Conservation (phyloP, 2,113 vertebrate species). For the Pachycephala philippinensis region DNA sequence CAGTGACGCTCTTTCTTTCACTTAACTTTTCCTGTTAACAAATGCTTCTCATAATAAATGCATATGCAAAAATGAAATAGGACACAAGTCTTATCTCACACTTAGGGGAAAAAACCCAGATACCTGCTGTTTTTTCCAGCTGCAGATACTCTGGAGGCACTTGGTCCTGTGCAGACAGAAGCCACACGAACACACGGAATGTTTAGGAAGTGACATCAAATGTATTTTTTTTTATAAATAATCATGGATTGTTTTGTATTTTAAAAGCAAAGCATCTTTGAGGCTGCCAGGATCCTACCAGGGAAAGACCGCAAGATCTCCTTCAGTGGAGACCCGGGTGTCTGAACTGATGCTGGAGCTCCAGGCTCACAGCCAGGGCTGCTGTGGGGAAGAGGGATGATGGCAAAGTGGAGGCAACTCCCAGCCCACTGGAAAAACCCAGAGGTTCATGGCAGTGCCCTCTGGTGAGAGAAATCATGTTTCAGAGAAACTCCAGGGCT, state of each 20-base stretch:
- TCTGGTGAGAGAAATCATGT: accelerated
- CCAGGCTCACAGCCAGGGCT: not conserved
- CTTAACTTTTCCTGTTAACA: not conserved
- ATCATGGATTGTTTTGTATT: not conserved
- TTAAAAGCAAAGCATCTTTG: not conserved
- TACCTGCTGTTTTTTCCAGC: not conserved
- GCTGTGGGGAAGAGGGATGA: accelerated
- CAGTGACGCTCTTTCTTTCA: not conserved
- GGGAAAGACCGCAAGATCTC: not conserved
- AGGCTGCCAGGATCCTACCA: not conserved
- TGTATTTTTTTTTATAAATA: not conserved
- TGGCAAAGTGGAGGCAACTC: not conserved
- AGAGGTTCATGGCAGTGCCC: not conserved
- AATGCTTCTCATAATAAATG: not conserved
- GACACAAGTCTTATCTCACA: not conserved
- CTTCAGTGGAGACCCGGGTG: not conserved
- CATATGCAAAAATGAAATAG: not conserved
- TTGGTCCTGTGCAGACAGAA: not conserved
- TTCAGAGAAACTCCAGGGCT: not conserved
- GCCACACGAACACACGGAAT: not conserved
- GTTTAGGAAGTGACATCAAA: not conserved
- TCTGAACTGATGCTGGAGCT: not conserved
- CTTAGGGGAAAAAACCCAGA: not conserved
- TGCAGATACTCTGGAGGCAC: not conserved
- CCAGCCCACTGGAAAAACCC: not conserved